Evolutionary conservation across 2,113 vertebrate species (phyloP).

Genomic region (Phalacrocorax pelagicus): DNA sequence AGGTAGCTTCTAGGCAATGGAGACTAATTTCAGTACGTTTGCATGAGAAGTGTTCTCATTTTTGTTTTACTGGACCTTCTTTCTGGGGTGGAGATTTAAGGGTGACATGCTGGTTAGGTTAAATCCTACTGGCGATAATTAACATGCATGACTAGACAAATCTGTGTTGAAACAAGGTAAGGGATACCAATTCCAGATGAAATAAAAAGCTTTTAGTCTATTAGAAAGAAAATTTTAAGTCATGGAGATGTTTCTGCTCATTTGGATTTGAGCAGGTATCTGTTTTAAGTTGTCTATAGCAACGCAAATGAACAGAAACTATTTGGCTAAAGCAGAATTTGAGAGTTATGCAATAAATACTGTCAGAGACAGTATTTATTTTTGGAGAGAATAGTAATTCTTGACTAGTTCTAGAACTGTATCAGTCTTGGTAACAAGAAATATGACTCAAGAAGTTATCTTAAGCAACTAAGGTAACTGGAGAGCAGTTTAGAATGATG

Average conservation of each 20-base stretch:
- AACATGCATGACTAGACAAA: neutral
- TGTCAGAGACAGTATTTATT: neutral
- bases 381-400: neutral
- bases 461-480: neutral
- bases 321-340: neutral
- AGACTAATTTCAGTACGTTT: neutral
- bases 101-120: neutral
- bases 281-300: neutral
- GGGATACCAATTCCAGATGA: neutral
- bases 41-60: neutral
- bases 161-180: neutral
- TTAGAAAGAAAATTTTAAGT: neutral
- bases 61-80: neutral
- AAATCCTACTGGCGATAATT: neutral
- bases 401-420: neutral
- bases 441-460: neutral
- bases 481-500: neutral
- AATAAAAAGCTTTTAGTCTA: neutral
- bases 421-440: neutral
- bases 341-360: neutral
- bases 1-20: neutral
- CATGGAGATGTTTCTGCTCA: neutral
- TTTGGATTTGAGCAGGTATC: neutral
- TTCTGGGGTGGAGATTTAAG: neutral
- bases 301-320: neutral